Evolutionary conservation across 2,113 vertebrate genomes (phyloP).

Genomic region (Phyllostomus discolor): DNA sequence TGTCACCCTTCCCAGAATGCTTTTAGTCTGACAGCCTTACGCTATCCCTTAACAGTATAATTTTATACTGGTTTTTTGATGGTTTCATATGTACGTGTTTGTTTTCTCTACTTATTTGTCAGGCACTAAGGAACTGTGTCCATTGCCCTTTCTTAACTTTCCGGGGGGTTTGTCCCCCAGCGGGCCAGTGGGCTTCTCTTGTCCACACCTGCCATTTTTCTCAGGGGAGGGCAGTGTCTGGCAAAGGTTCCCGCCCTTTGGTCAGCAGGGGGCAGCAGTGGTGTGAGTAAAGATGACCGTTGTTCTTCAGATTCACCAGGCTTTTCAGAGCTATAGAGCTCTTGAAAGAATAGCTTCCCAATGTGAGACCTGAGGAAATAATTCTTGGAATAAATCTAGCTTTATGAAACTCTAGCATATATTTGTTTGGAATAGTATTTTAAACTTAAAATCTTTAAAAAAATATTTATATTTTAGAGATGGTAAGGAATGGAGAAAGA

Average conservation of each 20-base stretch:
- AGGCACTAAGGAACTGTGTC: neutral
- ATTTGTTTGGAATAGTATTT: neutral
- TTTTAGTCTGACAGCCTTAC: neutral
- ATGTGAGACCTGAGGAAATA: neutral
- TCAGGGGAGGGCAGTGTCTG: neutral
- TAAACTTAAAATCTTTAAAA: no score
- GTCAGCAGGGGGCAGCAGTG: constrained; percentile 37
- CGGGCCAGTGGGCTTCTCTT: neutral
- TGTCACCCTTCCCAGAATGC: neutral
- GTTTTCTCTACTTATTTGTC: neutral
- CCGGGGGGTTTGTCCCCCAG: neutral
- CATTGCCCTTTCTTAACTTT: neutral
- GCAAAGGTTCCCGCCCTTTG: neutral
- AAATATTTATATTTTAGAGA: no score
- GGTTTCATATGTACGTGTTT: neutral
- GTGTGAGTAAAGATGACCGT: neutral
- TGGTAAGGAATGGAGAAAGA: no score
- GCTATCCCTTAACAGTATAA: neutral
- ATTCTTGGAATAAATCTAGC: neutral
- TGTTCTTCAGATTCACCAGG: neutral
- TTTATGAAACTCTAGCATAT: neutral
- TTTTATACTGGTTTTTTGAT: neutral
- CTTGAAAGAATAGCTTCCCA: neutral
- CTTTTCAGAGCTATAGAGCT: neutral
- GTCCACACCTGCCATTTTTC: neutral